phyloP scores from a whole-genome alignment of 2,888 invertebrate species.

The Saturnia japonica region DNA sequence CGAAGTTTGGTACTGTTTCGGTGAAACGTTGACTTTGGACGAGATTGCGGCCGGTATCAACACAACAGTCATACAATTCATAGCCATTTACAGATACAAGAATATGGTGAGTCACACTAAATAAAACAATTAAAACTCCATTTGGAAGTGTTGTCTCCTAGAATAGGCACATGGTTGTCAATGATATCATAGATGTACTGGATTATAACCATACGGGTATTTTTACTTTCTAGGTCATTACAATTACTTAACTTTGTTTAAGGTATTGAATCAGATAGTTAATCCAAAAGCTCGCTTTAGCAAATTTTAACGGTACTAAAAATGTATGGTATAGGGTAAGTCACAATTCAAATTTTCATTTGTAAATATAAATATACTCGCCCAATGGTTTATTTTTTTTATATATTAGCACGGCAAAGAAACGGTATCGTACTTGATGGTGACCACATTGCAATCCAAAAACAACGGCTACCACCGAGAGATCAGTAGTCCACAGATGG shows the following conservation, averaged over 20 bases:
- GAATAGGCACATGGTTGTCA: neutral
- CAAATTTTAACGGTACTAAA: neutral
- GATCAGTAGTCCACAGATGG: too few relatives aligned
- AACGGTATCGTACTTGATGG: too few relatives aligned
- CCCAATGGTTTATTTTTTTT: too few relatives aligned
- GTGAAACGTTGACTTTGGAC: slow-evolving; percentile 48
- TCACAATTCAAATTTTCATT: neutral
- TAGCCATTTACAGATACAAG: slow-evolving; percentile 56
- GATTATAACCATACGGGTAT: slow-evolving; percentile 10
- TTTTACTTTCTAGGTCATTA: neutral
- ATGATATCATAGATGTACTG: slow-evolving; percentile 12
- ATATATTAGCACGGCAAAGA: too few relatives aligned
- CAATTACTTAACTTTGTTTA: neutral
- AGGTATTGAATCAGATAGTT: neutral
- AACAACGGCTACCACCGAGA: too few relatives aligned
- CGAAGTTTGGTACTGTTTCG: slow-evolving; percentile 56
- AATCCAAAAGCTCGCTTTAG: neutral
- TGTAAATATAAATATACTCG: neutral
- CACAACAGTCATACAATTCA: slow-evolving; percentile 52
- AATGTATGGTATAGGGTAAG: neutral
- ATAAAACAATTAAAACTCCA: slow-evolving; percentile 15
- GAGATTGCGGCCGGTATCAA: slow-evolving; percentile 53
- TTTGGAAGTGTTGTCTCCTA: slow-evolving; percentile 16
- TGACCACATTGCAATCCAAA: too few relatives aligned
- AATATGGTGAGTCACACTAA: slow-evolving; percentile 53